Evolutionary conservation across 2,113 vertebrate species (phyloP), one percentile per base, ranked within the genome.

Genomic region (Macheiramphus alcinus): DNA sequence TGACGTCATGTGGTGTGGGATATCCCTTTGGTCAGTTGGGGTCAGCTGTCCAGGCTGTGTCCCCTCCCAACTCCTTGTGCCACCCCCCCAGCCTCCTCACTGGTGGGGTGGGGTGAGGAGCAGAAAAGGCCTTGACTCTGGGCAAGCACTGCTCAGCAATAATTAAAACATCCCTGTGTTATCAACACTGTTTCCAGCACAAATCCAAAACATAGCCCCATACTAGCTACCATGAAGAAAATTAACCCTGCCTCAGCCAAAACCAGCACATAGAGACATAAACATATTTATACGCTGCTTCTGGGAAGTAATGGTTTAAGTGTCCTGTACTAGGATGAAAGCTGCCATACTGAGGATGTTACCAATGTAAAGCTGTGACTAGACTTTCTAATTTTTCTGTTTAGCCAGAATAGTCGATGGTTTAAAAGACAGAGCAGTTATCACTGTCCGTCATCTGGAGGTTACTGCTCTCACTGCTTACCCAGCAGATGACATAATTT

Each of bases 1-100:
- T 48, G 48, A 0, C 0, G 12, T 13, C 12, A 3, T 23, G 1
- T 48, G 48, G 22, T 48, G 22, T 48, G 11, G 21, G 2, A 48
- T 48, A 23, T 23, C 48, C 48, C 48, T 48, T 48, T 1, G 48
- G 48, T 4, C 48, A 50, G 21, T 25, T 0, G 12, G 48, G 22
- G 1, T 50, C 22, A 3, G 48, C 48, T 50, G 48, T 50, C 48
- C 48, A 22, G 0, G 48, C 48, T 23, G 11, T 25, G 48, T 25
- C 22, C 22, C 48, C 48, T 25, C 48, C 47, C 48, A 50, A 50
- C 22, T 7, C 7, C 48, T 50, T 50, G 48, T 50, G 48, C 48
- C 23, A n/a, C n/a, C n/a, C 48, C 23, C 25, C 14, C 50, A 50
- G 25, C 25, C 50, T 26, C 25, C 50, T 52, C 13, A 14, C 50